A percentile compares a stretch with the other conserved stretches of the same genome.
phyloP scores from a whole-genome alignment of 2,113 vertebrate species.

The Nothobranchius furzeri region DNA sequence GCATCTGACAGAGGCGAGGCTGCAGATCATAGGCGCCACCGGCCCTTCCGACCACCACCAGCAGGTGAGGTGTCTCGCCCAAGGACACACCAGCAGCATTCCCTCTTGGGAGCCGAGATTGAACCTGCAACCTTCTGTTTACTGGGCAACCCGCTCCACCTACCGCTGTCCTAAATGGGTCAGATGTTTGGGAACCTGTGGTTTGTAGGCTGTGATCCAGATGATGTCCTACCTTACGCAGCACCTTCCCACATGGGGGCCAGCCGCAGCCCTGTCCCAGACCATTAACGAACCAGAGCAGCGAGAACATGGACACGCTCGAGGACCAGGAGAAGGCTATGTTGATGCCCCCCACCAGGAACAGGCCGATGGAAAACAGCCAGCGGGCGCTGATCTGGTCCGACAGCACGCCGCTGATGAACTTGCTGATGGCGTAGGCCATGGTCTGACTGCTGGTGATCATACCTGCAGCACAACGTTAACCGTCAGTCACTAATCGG shows the following conservation, averaged over 20 bases:
- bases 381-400: conserved; percentile 93
- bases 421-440: conserved; percentile 97
- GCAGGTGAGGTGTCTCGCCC: no score
- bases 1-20: no score
- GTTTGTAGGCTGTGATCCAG: neutral
- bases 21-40: no score
- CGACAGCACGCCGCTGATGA: conserved; percentile 92
- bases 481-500: no score
- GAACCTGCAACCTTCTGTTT: no score
- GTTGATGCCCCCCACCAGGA: conserved; percentile 92
- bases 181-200: no score
- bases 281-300: conserved; percentile 96
- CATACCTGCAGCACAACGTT: conserved; percentile 78
- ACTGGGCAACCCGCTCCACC: no score
- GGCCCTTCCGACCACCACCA: no score
- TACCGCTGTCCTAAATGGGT: no score
- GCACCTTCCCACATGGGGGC: conserved; percentile 94
- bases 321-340: conserved; percentile 91
- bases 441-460: conserved; percentile 97
- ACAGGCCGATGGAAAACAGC: conserved; percentile 92
- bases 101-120: no score
- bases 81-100: no score
- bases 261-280: conserved; percentile 96
- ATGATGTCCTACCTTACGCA: conserved; percentile 84
- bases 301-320: conserved; percentile 83